These are phyloP conservation scores for Pterocles gutturalis DNA, from an alignment of 2,113 vertebrate genomes.

Conservation along the genomic window DNA sequence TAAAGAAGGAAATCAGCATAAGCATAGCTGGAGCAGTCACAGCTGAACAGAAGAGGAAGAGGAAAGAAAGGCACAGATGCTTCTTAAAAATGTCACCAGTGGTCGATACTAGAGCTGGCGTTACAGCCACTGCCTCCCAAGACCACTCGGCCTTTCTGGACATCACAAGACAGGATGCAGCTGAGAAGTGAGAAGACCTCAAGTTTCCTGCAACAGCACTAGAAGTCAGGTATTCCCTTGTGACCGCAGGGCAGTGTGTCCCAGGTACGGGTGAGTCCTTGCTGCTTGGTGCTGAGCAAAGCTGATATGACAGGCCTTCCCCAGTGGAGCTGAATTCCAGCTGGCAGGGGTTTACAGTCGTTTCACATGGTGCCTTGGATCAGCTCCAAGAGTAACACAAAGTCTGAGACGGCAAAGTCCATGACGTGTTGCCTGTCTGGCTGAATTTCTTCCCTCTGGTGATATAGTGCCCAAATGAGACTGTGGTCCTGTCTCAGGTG, in stretches of 20 bases:
- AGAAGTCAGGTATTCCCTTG: not conserved
- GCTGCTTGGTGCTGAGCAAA: not conserved
- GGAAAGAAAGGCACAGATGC: not conserved
- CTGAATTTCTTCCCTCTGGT: not conserved
- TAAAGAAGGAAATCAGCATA: not conserved
- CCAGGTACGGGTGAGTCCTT: not conserved
- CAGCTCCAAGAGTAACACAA: not conserved
- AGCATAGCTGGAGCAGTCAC: not conserved
- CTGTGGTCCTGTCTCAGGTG: not conserved
- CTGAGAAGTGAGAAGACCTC: not conserved
- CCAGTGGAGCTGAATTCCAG: not conserved
- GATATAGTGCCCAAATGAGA: not conserved
- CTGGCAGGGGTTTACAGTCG: not conserved
- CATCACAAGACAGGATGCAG: not conserved
- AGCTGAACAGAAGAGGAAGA: not conserved
- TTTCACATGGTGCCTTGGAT: not conserved
- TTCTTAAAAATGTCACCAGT: not conserved
- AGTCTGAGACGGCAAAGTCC: not conserved
- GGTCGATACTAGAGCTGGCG: not conserved
- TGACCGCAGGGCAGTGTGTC: not conserved
- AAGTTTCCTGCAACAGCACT: not conserved
- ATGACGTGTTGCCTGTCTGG: accelerated
- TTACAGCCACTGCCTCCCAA: not conserved
- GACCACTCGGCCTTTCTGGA: not conserved
- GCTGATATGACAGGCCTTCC: not conserved